Base-by-base conservation (phyloP, 1,140 invertebrate species). In the Formica exsecta region DNA sequence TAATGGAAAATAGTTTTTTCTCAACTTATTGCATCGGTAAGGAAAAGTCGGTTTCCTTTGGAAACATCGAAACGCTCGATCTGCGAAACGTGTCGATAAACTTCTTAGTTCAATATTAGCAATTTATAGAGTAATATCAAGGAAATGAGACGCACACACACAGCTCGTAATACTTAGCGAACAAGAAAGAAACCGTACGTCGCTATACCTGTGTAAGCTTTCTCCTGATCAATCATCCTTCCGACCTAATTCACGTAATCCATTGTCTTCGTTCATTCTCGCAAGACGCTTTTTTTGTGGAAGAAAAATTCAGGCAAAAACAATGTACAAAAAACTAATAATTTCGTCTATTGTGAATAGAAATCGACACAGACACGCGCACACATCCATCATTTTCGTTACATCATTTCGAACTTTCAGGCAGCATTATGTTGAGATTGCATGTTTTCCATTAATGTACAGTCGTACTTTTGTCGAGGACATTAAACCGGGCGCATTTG, bases 171-270 rank as follows among this genome's bases (percentile, higher is more conserved):
- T 25, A 59, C 79, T 61, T 41, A 41, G 29, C 57, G n/a, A 74
- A 48, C 38, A 22, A 51, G 29, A 73, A 81, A 41, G 54, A 74
- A 83, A 61, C 9, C 36, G 25, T 11, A 19, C 48, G 16, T 48
- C 29, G n/a, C 9, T 79, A 79, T 51, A 36, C 11, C 16, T 19
- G 38, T 29, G n/a, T 74, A 61, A 61, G 54, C 68, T 83, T 83
- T 83, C 79, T 74, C 79, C 68, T 48, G 79, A 83, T 83, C 79
- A 83, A 83, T 83, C 79, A 83, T 74, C 41, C 79, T 83, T 74
- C 38, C 54, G 57, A 83, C 79, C 79, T 61, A 41, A 83, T 74
- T 74, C 79, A 83, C 79, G 41, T 83, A 83, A 83, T 73, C 68
- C 19, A 83, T 83, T 83, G 79, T 83, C 38, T 74, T 74, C 19